phyloP scores from a whole-genome alignment of 2,797 vertebrate species.

The Nyctalus aviator region DNA sequence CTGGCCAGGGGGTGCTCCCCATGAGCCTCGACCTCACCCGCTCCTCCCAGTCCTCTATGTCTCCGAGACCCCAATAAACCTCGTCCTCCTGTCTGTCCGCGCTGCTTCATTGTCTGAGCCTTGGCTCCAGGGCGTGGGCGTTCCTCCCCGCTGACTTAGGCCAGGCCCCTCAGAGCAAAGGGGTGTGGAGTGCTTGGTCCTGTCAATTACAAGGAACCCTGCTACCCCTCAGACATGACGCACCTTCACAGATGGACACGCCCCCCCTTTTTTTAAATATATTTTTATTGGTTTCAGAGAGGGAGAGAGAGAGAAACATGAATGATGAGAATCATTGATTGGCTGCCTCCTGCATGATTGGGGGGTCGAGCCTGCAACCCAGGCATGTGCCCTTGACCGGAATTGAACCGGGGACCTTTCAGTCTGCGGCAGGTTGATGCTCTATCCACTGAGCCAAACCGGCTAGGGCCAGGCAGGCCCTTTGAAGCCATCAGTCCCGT shows the following conservation, averaged over 20 bases:
- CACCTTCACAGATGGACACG: not conserved
- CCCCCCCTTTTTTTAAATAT: too few species aligned
- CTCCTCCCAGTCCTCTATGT: not conserved
- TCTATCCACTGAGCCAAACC: too few species aligned
- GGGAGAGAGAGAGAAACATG: too few species aligned
- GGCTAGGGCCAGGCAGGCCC: too few species aligned
- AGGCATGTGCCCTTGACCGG: too few species aligned
- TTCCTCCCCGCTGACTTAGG: not conserved
- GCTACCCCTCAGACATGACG: not conserved
- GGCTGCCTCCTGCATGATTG: too few species aligned
- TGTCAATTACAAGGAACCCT: not conserved
- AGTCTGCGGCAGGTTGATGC: too few species aligned
- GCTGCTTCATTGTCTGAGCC: not conserved
- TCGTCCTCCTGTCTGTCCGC: constrained; percentile 14
- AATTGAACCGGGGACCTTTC: too few species aligned
- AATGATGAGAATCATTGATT: too few species aligned
- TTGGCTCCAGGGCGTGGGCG: not conserved
- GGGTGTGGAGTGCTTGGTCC: not conserved
- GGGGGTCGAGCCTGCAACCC: too few species aligned
- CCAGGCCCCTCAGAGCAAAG: not conserved
- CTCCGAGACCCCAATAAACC: constrained; percentile 79
- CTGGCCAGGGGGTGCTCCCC: not conserved
- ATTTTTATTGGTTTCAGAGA: too few species aligned
- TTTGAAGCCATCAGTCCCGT: not conserved
- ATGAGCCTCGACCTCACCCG: constrained; percentile 32